phyloP scores from a whole-genome alignment of 2,888 invertebrate species.

The Celastrina argiolus region DNA sequence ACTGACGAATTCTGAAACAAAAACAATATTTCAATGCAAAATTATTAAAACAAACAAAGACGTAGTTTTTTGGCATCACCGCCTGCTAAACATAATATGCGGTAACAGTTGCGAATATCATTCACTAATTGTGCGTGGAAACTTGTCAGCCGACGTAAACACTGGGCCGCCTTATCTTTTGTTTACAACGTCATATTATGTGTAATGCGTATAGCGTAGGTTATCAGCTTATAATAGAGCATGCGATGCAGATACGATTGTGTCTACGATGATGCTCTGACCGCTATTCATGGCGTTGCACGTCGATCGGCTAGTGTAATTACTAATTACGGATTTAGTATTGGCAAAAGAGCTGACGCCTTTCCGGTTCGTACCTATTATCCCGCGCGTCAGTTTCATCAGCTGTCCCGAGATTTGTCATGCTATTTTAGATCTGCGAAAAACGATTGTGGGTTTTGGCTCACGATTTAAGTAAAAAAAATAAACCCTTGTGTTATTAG shows the following conservation, averaged over 20 bases:
- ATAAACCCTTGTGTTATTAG: neutral
- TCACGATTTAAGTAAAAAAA: conserved; percentile 3
- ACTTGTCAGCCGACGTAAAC: conserved; percentile 1
- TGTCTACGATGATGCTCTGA: neutral
- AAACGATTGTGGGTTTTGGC: conserved; percentile 11
- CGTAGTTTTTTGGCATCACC: conserved; percentile 1
- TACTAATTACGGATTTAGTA: neutral
- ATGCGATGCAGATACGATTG: neutral
- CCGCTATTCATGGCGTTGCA: neutral
- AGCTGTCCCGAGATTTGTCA: conserved; percentile 17
- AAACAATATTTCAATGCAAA: conserved; percentile 24
- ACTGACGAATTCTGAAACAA: conserved; percentile 53
- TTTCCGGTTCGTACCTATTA: conserved; percentile 2
- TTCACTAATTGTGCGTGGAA: neutral
- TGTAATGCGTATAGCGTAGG: no score
- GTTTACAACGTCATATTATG: neutral
- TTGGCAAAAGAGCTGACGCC: neutral
- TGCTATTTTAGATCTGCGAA: conserved; percentile 15
- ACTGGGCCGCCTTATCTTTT: neutral
- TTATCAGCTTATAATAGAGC: neutral
- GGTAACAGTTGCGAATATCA: conserved; percentile 3
- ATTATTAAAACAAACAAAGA: neutral
- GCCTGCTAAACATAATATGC: neutral
- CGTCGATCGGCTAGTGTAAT: neutral
- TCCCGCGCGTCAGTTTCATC: conserved; percentile 10